A percentile compares a stretch with the other conserved stretches of the same genome.
Conservation (phyloP, 2,797 vertebrate genomes). For the Enteromius paludinosus region DNA sequence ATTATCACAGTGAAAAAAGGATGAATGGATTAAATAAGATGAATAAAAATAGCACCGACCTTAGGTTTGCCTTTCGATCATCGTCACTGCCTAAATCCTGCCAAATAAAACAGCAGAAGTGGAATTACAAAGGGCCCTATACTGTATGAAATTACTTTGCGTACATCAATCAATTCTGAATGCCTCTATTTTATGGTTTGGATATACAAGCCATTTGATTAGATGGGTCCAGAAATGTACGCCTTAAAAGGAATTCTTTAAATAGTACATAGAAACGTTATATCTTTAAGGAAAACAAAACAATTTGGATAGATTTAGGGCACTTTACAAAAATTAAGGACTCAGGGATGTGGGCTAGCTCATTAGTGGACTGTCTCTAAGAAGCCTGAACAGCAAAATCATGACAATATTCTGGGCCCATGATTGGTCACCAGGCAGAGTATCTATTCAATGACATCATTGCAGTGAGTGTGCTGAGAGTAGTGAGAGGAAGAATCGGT, state of each 20-base stretch:
- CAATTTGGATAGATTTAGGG: constrained; percentile 13
- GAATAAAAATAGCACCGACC: constrained; percentile 76
- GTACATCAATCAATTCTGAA: not conserved
- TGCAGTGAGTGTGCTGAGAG: constrained; percentile 38
- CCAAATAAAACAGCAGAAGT: constrained; percentile 64
- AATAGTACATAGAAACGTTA: not conserved
- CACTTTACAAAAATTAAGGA: constrained; percentile 12
- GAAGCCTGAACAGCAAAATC: constrained; percentile 25
- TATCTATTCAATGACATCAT: constrained; percentile 58
- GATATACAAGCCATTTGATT: not conserved
- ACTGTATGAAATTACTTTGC: not conserved
- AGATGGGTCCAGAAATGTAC: not conserved
- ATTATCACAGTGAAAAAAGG: not conserved
- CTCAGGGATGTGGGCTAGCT: not conserved
- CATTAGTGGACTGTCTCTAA: constrained; percentile 24
- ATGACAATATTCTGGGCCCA: constrained; percentile 30
- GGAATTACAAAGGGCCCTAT: not conserved
- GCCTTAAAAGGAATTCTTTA: not conserved
- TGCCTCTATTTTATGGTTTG: not conserved
- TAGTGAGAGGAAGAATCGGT: constrained; percentile 12
- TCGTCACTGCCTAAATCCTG: constrained; percentile 94
- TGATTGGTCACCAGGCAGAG: constrained; percentile 55
- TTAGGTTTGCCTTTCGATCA: constrained; percentile 88
- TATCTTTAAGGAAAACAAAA: constrained; percentile 4
- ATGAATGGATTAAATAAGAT: not conserved